phyloP scores from a whole-genome alignment of 2,113 vertebrate species.

The Leptosomus discolor region DNA sequence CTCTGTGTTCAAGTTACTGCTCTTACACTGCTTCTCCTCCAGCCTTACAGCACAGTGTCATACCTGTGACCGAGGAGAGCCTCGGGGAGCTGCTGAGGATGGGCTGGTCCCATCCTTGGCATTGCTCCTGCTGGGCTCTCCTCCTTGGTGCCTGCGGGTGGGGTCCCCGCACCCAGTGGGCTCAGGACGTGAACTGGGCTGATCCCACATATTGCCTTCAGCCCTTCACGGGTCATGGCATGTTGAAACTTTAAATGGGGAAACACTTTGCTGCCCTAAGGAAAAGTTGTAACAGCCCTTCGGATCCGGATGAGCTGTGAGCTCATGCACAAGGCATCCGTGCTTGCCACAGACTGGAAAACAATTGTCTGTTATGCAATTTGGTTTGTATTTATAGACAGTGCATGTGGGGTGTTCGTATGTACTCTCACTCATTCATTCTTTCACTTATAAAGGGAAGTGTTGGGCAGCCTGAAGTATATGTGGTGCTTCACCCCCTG shows the following conservation, averaged over 20 bases:
- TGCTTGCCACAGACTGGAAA: neutral
- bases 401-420: rapidly evolving
- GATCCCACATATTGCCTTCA: neutral
- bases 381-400: neutral
- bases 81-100: neutral
- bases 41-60: neutral
- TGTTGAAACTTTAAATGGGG: neutral
- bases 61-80: neutral
- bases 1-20: neutral
- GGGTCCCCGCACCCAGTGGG: rapidly evolving
- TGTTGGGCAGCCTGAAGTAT: neutral
- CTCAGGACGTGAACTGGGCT: neutral
- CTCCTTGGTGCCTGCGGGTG: neutral
- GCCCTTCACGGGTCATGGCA: neutral
- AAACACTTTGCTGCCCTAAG: neutral
- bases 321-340: neutral
- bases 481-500: neutral
- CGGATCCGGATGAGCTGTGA: neutral
- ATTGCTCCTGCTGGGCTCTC: neutral
- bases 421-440: neutral
- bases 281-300: neutral
- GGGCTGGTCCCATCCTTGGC: neutral
- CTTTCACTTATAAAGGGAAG: neutral
- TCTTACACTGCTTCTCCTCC: neutral
- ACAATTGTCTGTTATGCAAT: neutral